Percentiles rank a stretch among this genome's conserved stretches.
These are phyloP conservation scores for Semaprochilodus insignis DNA, from an alignment of 2,797 vertebrate species.

Conservation along the genomic window DNA sequence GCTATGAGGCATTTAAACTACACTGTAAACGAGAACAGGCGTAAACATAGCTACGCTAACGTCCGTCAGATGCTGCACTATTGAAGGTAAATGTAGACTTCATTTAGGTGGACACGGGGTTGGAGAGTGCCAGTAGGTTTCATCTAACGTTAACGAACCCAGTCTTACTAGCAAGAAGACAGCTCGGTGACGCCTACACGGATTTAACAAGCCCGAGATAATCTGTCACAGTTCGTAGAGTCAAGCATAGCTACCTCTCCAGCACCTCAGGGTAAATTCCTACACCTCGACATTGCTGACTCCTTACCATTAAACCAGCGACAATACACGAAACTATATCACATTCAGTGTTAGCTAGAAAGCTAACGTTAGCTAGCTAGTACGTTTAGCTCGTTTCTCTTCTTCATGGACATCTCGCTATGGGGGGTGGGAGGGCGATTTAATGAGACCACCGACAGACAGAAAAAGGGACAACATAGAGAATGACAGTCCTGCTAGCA, in stretches of 20 bases:
- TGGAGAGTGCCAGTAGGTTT: neutral
- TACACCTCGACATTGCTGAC: neutral
- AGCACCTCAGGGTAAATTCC: no score
- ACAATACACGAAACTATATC: neutral
- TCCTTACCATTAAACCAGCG: neutral
- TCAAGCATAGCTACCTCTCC: neutral
- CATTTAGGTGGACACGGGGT: neutral
- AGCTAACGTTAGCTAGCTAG: neutral
- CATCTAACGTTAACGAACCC: neutral
- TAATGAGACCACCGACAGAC: neutral
- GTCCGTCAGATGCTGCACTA: neutral
- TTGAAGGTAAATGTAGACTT: neutral
- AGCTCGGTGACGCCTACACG: conserved; percentile 18
- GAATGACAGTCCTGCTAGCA: neutral
- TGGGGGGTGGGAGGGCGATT: neutral
- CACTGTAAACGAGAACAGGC: neutral
- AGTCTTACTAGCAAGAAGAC: neutral
- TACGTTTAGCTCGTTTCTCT: neutral
- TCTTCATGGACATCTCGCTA: neutral
- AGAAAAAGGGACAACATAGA: neutral
- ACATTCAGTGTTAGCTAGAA: neutral
- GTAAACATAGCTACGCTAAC: neutral
- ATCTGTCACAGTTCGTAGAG: neutral
- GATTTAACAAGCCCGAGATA: neutral
- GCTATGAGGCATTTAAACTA: no score